Conservation (phyloP, 2,888 invertebrate species). For the Torymus tubicola region DNA sequence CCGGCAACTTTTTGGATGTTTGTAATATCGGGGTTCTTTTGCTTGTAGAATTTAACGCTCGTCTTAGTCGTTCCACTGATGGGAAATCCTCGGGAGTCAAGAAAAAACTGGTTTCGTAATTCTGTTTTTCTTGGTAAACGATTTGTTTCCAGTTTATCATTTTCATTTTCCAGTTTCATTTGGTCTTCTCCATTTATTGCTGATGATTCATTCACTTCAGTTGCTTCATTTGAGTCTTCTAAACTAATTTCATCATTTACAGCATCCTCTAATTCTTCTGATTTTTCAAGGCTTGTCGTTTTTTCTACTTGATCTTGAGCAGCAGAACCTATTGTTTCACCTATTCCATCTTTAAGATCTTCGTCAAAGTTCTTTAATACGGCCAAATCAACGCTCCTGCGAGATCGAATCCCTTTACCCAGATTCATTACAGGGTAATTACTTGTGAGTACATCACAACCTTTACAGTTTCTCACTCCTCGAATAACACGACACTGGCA, state of each 20-base stretch:
- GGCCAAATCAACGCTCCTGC: slow-evolving; percentile 18
- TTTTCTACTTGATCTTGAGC: not conserved
- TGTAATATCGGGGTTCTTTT: not conserved
- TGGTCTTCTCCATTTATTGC: slow-evolving; percentile 2
- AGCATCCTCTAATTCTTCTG: not conserved
- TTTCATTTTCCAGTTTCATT: slow-evolving; percentile 18
- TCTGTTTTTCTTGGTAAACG: slow-evolving; percentile 51
- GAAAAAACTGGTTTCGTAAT: slow-evolving; percentile 2
- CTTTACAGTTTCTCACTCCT: slow-evolving; percentile 32
- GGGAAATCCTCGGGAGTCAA: not conserved
- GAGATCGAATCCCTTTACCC: slow-evolving; percentile 8
- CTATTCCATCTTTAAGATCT: not conserved
- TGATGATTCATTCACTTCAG: not conserved
- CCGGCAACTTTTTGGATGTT: too few relatives aligned
- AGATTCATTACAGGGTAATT: not conserved
- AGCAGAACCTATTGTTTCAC: not conserved
- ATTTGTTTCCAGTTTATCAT: not conserved
- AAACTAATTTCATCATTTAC: not conserved
- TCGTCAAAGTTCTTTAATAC: not conserved
- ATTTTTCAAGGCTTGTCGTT: not conserved
- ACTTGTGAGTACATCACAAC: slow-evolving; percentile 18
- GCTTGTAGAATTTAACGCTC: not conserved
- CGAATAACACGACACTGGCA: slow-evolving; percentile 68
- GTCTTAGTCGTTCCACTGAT: not conserved
- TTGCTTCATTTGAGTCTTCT: slow-evolving; percentile 10